These are phyloP conservation scores for Himalopsyche kuldschensis DNA, from an alignment of 2,888 invertebrate species.

Conservation along the genomic window DNA sequence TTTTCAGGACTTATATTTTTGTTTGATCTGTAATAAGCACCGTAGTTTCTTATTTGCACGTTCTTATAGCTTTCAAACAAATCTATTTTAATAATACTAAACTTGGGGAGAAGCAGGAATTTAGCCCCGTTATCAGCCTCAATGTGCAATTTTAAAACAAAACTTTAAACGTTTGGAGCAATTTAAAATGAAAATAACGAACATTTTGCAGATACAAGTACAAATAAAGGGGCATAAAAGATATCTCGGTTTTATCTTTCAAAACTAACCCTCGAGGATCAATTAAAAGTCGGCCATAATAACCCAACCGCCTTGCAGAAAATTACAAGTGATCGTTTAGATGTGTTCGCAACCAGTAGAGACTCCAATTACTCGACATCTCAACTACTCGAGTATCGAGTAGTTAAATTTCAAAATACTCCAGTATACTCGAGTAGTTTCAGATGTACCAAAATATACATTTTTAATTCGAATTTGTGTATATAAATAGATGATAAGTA, in stretches of 20 bases:
- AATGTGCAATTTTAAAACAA: neutral
- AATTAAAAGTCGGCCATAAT: slow-evolving; percentile 55
- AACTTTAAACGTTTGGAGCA: slow-evolving; percentile 10
- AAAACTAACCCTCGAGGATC: slow-evolving; percentile 59
- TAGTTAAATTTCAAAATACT: too few species aligned
- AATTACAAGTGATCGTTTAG: neutral
- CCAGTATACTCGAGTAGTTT: too few species aligned
- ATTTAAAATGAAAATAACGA: slow-evolving; percentile 11
- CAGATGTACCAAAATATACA: too few species aligned
- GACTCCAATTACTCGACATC: too few species aligned
- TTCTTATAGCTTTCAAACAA: neutral
- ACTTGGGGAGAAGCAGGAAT: neutral
- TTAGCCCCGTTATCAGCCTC: neutral
- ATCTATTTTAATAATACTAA: slow-evolving; percentile 17
- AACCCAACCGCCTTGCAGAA: neutral
- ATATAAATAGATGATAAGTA: too few species aligned
- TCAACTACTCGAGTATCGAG: too few species aligned
- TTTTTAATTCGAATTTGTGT: too few species aligned
- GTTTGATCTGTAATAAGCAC: too few species aligned
- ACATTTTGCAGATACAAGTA: slow-evolving; percentile 25
- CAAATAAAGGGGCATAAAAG: slow-evolving; percentile 35
- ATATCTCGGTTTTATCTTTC: slow-evolving; percentile 36
- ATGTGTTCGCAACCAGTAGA: too few species aligned
- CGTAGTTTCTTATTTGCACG: too few species aligned
- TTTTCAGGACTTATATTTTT: too few species aligned